Evolutionary conservation across 2,797 vertebrate species (phyloP).

Genomic region (Limosa lapponica): DNA sequence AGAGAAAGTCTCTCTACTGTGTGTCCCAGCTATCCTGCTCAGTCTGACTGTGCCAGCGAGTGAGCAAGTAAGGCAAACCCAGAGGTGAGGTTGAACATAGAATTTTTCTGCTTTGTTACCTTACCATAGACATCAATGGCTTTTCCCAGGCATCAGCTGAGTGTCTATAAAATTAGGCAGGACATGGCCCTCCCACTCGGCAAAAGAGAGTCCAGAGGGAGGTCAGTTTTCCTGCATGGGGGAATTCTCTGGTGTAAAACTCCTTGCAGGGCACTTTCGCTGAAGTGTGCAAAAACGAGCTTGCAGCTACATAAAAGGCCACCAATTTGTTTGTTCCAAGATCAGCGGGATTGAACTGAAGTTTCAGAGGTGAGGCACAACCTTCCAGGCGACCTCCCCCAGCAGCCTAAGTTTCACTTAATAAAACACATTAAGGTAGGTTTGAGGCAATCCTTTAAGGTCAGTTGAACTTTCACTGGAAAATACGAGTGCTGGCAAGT

Average conservation of each 20-base stretch:
- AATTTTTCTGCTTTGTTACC: neutral
- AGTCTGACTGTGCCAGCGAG: neutral
- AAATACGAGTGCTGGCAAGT: slow-evolving; percentile 70
- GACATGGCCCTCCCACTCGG: neutral
- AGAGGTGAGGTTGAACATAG: neutral
- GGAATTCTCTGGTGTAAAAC: neutral
- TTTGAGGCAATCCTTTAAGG: slow-evolving; percentile 66
- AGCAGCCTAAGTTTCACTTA: slow-evolving; percentile 38
- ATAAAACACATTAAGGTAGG: slow-evolving; percentile 41
- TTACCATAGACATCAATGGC: neutral
- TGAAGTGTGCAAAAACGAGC: neutral
- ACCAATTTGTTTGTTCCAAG: slow-evolving; percentile 19
- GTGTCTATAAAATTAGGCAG: neutral
- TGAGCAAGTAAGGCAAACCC: neutral
- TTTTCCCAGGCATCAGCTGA: neutral
- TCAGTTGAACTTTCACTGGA: slow-evolving; percentile 67
- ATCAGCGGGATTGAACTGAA: slow-evolving; percentile 24
- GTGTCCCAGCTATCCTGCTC: fast-evolving
- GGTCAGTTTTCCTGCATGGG: neutral
- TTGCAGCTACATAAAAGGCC: slow-evolving; percentile 26
- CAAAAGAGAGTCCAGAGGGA: neutral
- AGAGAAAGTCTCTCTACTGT: neutral
- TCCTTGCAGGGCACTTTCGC: neutral
- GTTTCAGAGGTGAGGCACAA: slow-evolving; percentile 47
- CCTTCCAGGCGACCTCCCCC: slow-evolving; percentile 24